Percentiles rank a stretch among this genome's conserved stretches.
Conservation (phyloP, 2,797 vertebrate genomes). For the Scomberomorus guttatus region DNA sequence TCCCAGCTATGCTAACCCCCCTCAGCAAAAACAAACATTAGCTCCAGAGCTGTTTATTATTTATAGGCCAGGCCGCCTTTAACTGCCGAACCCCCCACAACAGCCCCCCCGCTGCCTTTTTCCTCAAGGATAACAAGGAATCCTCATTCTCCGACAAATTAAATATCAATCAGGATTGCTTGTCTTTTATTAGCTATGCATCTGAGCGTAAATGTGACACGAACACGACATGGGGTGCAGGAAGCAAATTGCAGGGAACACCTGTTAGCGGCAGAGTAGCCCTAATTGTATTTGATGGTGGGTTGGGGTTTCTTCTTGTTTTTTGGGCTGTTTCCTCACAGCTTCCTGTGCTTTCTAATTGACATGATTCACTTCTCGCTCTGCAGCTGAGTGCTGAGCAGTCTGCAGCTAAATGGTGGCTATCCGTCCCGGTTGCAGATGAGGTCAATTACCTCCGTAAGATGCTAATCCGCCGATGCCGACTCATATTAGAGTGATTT, state of each 20-base stretch:
- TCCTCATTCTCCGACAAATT: conserved; percentile 74
- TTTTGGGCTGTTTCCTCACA: conserved; percentile 48
- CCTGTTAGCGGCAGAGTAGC: conserved; percentile 67
- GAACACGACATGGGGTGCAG: conserved; percentile 54
- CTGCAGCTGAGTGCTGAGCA: conserved; percentile 27
- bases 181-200: conserved; percentile 74
- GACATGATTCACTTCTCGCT: conserved; percentile 73
- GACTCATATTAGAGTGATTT: conserved; percentile 71
- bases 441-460: conserved; percentile 71
- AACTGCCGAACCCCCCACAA: conserved; percentile 36
- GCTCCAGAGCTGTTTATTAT: conserved; percentile 79
- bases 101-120: conserved; percentile 46
- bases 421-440: conserved; percentile 67
- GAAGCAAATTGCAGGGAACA: conserved; percentile 59
- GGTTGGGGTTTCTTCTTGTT: conserved; percentile 1
- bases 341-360: conserved; percentile 69
- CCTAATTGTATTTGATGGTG: conserved; percentile 59
- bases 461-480: conserved; percentile 61
- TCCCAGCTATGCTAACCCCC: conserved; percentile 54
- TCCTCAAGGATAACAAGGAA: conserved; percentile 76
- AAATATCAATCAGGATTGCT: conserved; percentile 76
- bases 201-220: conserved; percentile 68
- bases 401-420: conserved; percentile 63
- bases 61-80: conserved; percentile 73
- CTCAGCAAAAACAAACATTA: conserved; percentile 79